Conservation (phyloP, 2,113 vertebrate species). For the Trematomus loennbergii region DNA sequence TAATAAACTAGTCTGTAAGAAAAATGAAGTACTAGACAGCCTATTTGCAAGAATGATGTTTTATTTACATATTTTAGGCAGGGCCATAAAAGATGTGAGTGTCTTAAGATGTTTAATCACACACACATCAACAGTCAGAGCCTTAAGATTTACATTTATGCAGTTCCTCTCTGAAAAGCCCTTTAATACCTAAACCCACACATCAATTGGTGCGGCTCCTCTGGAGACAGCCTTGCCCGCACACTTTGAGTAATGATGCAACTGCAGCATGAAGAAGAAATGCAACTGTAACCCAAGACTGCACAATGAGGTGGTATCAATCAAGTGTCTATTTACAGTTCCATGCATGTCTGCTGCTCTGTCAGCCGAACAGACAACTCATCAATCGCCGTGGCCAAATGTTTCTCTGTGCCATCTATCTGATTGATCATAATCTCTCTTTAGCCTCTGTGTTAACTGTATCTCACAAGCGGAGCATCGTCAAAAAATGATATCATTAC, state of each 20-base stretch:
- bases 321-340: constrained; percentile 61
- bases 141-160: constrained; percentile 22
- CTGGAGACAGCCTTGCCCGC: constrained; percentile 42
- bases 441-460: constrained; percentile 21
- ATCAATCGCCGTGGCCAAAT: constrained; percentile 45
- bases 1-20: neutral
- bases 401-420: constrained; percentile 12
- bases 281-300: constrained; percentile 34
- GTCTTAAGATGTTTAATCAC: constrained; percentile 1
- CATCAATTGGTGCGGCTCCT: constrained; percentile 44
- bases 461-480: constrained; percentile 7
- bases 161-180: constrained; percentile 3
- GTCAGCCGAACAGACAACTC: constrained; percentile 47
- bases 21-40: neutral
- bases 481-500: neutral
- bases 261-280: constrained; percentile 47
- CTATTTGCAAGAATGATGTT: neutral
- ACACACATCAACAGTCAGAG: constrained; percentile 11
- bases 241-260: constrained; percentile 58
- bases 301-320: constrained; percentile 52
- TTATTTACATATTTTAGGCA: neutral
- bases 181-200: constrained; percentile 23
- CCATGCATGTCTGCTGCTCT: constrained; percentile 37
- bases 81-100: neutral
- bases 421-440: constrained; percentile 23